Percentiles rank a stretch among this genome's conserved stretches.
Conservation (phyloP, 1,140 invertebrate genomes). For the Drosophila nigrodunni region DNA sequence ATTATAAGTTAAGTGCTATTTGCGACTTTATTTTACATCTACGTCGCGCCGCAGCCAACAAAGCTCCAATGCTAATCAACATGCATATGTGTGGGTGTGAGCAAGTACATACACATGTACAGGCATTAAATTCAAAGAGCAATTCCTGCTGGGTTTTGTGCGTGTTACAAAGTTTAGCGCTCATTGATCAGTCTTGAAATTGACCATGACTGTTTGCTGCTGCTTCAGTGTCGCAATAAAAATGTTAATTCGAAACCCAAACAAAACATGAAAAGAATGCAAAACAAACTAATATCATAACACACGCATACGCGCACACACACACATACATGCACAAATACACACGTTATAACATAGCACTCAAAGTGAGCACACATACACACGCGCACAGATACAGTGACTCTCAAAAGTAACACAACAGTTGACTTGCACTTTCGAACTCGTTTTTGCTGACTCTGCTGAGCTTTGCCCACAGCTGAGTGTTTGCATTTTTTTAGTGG, state of each 20-base stretch:
- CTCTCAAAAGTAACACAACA: constrained; percentile 11
- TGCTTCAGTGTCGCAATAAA: constrained; percentile 34
- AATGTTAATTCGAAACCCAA: constrained; percentile 42
- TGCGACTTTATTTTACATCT: constrained; percentile 41
- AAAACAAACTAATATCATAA: constrained; percentile 32
- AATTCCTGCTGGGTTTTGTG: constrained; percentile 17
- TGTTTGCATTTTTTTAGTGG: not conserved
- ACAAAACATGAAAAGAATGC: constrained; percentile 35
- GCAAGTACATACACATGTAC: not conserved
- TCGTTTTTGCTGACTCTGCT: not conserved
- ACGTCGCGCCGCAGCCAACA: constrained; percentile 29
- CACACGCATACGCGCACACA: not conserved
- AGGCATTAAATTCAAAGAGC: constrained; percentile 27
- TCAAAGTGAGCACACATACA: not conserved
- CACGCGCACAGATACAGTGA: not conserved
- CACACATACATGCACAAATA: not conserved
- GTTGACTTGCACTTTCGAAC: not conserved
- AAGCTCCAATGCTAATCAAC: constrained; percentile 31
- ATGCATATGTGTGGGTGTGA: constrained; percentile 2
- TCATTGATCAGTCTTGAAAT: constrained; percentile 26
- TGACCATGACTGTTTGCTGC: constrained; percentile 12
- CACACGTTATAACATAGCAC: constrained; percentile 15
- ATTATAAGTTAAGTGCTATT: constrained; percentile 31
- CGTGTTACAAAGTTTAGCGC: constrained; percentile 25
- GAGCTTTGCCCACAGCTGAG: not conserved